Evolutionary conservation across 2,888 invertebrate species (phyloP).

Genomic region (Caenorhabditis sp.): DNA sequence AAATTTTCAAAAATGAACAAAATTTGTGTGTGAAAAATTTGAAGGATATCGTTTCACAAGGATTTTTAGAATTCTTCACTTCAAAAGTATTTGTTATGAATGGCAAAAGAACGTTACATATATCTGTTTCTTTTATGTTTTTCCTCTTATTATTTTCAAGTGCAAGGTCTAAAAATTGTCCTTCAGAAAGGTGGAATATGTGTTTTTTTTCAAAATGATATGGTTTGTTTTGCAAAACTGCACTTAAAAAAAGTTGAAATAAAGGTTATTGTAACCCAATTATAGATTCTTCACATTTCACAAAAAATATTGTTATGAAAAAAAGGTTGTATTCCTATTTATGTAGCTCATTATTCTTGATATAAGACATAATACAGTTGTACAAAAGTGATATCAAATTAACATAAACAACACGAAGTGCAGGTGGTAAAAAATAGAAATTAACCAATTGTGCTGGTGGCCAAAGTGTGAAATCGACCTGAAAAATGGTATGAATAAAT

Average conservation of each 20-base stretch:
- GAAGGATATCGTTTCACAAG: not conserved
- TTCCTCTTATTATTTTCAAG: not conserved
- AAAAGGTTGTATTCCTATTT: not conserved
- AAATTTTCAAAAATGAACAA: not conserved
- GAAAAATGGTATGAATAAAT: not conserved
- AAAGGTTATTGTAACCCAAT: not conserved
- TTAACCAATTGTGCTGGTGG: slow-evolving; percentile 91
- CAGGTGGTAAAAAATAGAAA: slow-evolving; percentile 84
- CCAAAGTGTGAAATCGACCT: slow-evolving; percentile 86
- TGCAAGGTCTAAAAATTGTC: slow-evolving; percentile 1
- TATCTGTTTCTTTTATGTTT: not conserved
- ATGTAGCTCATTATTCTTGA: slow-evolving; percentile 70
- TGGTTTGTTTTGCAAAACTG: not conserved
- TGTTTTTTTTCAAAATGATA: not conserved
- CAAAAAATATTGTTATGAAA: too few species aligned
- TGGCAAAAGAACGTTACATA: not conserved
- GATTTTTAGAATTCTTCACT: not conserved
- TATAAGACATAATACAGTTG: slow-evolving; percentile 84
- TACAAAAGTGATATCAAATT: slow-evolving; percentile 85
- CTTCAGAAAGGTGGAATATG: not conserved
- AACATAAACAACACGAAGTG: slow-evolving; percentile 85
- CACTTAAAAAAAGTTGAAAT: not conserved
- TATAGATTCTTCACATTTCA: not conserved
- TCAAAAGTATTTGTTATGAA: not conserved
- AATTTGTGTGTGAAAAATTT: not conserved